A percentile compares a stretch with the other conserved stretches of the same genome.
Evolutionary conservation across 2,888 invertebrate species (phyloP).

Genomic region (Ischnus inquisitorius): DNA sequence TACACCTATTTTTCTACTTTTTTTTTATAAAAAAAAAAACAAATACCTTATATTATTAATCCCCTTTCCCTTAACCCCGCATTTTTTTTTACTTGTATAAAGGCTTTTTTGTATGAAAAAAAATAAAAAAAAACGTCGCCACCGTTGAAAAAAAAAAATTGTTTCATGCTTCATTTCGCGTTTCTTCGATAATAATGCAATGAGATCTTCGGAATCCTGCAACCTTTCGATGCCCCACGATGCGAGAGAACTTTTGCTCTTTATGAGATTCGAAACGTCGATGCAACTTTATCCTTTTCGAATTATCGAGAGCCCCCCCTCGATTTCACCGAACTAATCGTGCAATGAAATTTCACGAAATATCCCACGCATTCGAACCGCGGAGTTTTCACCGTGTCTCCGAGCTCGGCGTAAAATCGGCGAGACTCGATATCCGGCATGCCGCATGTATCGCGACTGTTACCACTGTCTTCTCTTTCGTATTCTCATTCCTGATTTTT

Average conservation of each 20-base stretch:
- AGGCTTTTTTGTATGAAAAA: conserved; percentile 84
- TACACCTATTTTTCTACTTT: conserved; percentile 80
- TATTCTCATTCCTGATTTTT: conserved; percentile 43
- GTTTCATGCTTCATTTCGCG: background rate
- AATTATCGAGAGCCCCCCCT: conserved; percentile 11
- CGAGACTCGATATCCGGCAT: conserved; percentile 19
- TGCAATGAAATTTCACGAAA: conserved; percentile 5
- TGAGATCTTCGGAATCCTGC: background rate
- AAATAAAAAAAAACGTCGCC: conserved; percentile 84
- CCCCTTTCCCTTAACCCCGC: conserved; percentile 80
- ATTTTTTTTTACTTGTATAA: conserved; percentile 85
- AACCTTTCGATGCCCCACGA: conserved; percentile 15
- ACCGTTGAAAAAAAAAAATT: conserved; percentile 79
- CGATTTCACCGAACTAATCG: conserved; percentile 56
- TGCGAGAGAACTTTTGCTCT: conserved; percentile 32
- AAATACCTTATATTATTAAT: conserved; percentile 73
- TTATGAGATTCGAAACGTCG: conserved; percentile 17
- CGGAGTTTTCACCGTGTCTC: background rate
- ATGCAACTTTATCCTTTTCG: conserved; percentile 12
- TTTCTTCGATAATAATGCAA: background rate
- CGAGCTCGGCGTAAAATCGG: background rate
- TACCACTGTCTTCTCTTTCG: conserved; percentile 57
- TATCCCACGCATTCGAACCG: conserved; percentile 19
- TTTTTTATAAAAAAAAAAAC: conserved; percentile 11
- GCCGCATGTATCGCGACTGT: conserved; percentile 9